Percentiles rank a stretch among this genome's conserved stretches.
Conservation (phyloP, 2,113 vertebrate species). For the Poecile atricapillus region DNA sequence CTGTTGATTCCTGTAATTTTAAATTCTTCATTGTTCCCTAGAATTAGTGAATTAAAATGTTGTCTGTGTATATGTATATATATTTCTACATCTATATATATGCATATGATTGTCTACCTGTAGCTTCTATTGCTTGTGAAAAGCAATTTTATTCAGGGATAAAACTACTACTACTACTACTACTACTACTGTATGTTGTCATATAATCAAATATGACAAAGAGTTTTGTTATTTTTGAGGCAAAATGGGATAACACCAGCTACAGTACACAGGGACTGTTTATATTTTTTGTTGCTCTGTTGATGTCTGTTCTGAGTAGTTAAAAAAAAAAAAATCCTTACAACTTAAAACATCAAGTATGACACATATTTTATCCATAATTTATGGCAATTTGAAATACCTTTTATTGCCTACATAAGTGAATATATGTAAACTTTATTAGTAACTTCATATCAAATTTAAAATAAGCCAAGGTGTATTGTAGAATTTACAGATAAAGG, state of each 20-base stretch:
- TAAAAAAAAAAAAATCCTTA: neutral
- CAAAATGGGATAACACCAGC: neutral
- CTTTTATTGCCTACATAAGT: constrained; percentile 62
- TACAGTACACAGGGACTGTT: neutral
- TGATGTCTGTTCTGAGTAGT: neutral
- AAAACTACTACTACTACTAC: too few relatives aligned
- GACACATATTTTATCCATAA: constrained; percentile 57
- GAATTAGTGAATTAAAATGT: neutral
- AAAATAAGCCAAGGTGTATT: constrained; percentile 55
- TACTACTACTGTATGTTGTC: neutral
- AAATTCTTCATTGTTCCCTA: neutral
- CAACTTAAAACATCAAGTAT: constrained; percentile 43
- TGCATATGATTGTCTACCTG: neutral
- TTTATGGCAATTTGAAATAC: constrained; percentile 47
- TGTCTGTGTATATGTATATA: too few relatives aligned
- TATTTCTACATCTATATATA: neutral
- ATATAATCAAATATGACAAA: neutral
- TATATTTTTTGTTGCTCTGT: neutral
- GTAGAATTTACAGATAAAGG: constrained; percentile 48
- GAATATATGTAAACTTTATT: constrained; percentile 67
- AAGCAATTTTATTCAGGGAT: neutral
- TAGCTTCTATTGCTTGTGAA: neutral
- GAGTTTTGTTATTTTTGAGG: neutral
- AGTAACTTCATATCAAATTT: constrained; percentile 53
- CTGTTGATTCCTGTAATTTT: neutral